These are phyloP conservation scores for Aquatica leii DNA, from an alignment of 2,888 invertebrate species.

Conservation along the genomic window DNA sequence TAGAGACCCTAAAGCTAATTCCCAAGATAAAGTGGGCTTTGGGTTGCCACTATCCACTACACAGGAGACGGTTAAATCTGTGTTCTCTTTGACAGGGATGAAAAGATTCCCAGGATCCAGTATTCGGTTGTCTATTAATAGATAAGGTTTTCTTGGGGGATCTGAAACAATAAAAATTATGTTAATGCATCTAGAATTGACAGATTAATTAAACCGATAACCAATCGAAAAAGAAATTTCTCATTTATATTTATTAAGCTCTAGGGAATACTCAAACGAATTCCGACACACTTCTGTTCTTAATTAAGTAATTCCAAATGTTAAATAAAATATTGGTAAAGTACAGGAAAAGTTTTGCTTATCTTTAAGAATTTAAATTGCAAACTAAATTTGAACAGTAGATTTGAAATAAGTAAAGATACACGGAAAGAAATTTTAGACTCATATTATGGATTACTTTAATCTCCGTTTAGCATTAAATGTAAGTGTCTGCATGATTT, in stretches of 20 bases:
- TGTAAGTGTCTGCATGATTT: too few relatives aligned
- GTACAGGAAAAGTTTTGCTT: too few relatives aligned
- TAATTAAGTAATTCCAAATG: too few relatives aligned
- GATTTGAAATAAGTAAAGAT: too few relatives aligned
- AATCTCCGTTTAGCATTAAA: too few relatives aligned
- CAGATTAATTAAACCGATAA: constrained; percentile 8
- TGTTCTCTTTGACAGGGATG: constrained; percentile 87
- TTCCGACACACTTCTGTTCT: too few relatives aligned
- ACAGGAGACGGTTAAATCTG: constrained; percentile 82
- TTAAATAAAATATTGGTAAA: too few relatives aligned
- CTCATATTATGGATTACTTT: too few relatives aligned
- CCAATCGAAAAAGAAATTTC: background rate
- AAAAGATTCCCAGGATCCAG: constrained; percentile 87
- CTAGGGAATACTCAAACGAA: background rate
- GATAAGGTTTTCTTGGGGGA: constrained; percentile 83
- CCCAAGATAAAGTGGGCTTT: constrained; percentile 72
- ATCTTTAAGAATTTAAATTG: too few relatives aligned
- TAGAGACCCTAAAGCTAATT: constrained; percentile 69
- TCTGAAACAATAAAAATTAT: constrained; percentile 65
- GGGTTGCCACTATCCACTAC: constrained; percentile 86
- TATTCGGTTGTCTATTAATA: constrained; percentile 85
- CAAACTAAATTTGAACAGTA: too few relatives aligned
- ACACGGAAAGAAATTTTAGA: too few relatives aligned
- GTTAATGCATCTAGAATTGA: constrained; percentile 18
- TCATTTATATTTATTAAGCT: background rate